phyloP scores from a whole-genome alignment of 2,888 invertebrate genomes.

The Pterostichus madidus region DNA sequence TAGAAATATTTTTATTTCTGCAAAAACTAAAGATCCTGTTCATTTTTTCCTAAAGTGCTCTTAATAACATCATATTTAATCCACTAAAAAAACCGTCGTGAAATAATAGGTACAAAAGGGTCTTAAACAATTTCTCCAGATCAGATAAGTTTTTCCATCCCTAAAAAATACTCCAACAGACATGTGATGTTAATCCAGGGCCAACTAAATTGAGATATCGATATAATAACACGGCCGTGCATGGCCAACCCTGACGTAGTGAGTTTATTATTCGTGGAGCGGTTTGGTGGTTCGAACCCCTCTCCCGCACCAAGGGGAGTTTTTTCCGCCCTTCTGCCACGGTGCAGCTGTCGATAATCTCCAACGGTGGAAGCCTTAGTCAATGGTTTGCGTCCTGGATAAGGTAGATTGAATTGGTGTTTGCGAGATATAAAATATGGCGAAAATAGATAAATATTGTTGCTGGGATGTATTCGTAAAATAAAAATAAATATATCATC shows the following conservation, averaged over 20 bases:
- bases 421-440: background rate
- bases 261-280: conserved; percentile 53
- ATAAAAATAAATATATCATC: too few species aligned
- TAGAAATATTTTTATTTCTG: too few species aligned
- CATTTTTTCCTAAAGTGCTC: too few species aligned
- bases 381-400: too few species aligned
- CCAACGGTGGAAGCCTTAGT: background rate
- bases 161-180: conserved; percentile 16
- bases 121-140: conserved; percentile 21
- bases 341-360: conserved; percentile 61
- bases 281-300: background rate
- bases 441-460: too few species aligned
- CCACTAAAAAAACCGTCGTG: background rate
- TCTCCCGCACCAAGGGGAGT: background rate
- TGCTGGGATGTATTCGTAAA: too few species aligned
- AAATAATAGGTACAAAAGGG: too few species aligned
- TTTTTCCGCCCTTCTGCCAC: conserved; percentile 27
- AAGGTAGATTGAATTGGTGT: too few species aligned
- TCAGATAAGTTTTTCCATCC: conserved; percentile 47
- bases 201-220: conserved; percentile 60
- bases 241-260: conserved; percentile 40
- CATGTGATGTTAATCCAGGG: conserved; percentile 41
- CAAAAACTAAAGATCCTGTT: background rate
- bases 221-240: conserved; percentile 54
- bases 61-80: conserved; percentile 7